Base-by-base conservation (phyloP, 2,113 vertebrate genomes). In the Equus przewalskii region DNA sequence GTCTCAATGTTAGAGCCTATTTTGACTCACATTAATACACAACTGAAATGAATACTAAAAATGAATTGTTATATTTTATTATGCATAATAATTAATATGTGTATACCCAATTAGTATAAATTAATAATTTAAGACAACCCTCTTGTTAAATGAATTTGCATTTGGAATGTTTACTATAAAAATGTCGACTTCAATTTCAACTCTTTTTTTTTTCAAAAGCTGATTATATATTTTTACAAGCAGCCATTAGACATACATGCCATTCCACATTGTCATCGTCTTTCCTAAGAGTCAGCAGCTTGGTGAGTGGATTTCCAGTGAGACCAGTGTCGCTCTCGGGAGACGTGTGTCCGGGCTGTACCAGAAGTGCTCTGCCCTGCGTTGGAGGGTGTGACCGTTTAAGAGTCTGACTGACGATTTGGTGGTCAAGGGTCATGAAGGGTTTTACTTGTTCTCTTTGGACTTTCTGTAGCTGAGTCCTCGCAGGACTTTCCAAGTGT, bases 361-460 rank as follows among this genome's bases (percentile, higher is more conserved):
- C 98, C 64, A 99, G 94, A 16, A 99, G 98, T 11, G 97, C 97
- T 51, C 98, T 98, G 91, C 98, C 99, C 60, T 98, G 67, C 0
- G 98, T 96, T 96, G 99, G 99, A 16, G 99, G 98, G 70, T 99
- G 99, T 10, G 99, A 94, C 44, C 98, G 91, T 12, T 98, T 92
- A 76, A 99, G 98, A 1, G 98, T 98, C 87, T 99, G 99, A 75
- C 97, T 98, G 76, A 99, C 98, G 49, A 99, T 94, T 98, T 99
- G 99, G 94, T 99, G 98, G 58, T 99, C 99, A 21, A 99, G 98
- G 11, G 99, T 99, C 98, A 99, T 97, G 97, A 99, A 99, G 97
- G 99, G 99, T 97, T 99, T 99, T 97, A 99, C 99, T 98, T 99
- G 99, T 99, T 99, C 51, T 87, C 98, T 99, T 98, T 99, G 99